These are phyloP conservation scores for Bombylius major DNA, from an alignment of 2,888 invertebrate species.

Conservation along the genomic window DNA sequence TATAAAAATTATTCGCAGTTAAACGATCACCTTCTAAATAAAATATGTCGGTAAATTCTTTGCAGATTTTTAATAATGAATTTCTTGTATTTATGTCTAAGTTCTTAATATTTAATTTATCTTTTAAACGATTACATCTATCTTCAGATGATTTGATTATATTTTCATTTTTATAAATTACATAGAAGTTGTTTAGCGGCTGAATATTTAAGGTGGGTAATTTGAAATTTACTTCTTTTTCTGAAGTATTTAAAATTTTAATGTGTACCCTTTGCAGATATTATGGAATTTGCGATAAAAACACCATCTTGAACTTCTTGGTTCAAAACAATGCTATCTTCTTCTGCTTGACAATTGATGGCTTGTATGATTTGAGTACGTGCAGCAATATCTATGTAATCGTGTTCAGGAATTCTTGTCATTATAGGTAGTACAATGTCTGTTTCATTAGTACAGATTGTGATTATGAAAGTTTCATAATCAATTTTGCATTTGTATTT, in stretches of 20 bases:
- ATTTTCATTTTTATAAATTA: too few species aligned
- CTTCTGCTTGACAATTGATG: background rate
- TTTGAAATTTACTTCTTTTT: too few species aligned
- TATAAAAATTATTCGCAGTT: background rate
- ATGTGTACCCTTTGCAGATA: conserved; percentile 1
- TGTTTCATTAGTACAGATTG: background rate
- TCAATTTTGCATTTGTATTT: conserved; percentile 1
- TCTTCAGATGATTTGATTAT: background rate
- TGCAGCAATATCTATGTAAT: conserved; percentile 2
- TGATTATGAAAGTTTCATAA: conserved; percentile 1
- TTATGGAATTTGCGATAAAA: conserved; percentile 1
- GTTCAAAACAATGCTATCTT: conserved; percentile 6
- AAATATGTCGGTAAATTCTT: background rate
- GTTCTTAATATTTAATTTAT: background rate
- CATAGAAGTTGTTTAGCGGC: too few species aligned
- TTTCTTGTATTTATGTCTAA: background rate
- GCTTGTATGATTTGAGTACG: background rate
- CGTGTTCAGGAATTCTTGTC: background rate
- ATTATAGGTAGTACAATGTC: background rate
- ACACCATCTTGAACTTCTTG: conserved; percentile 1
- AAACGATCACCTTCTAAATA: background rate
- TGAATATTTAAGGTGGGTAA: too few species aligned
- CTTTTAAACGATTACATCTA: background rate
- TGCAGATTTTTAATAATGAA: background rate
- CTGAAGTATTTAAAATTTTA: too few species aligned